Evolutionary conservation across 2,113 vertebrate genomes (phyloP), one percentile per base, ranked within the genome.

Genomic region (Gnathonemus longibarbis): DNA sequence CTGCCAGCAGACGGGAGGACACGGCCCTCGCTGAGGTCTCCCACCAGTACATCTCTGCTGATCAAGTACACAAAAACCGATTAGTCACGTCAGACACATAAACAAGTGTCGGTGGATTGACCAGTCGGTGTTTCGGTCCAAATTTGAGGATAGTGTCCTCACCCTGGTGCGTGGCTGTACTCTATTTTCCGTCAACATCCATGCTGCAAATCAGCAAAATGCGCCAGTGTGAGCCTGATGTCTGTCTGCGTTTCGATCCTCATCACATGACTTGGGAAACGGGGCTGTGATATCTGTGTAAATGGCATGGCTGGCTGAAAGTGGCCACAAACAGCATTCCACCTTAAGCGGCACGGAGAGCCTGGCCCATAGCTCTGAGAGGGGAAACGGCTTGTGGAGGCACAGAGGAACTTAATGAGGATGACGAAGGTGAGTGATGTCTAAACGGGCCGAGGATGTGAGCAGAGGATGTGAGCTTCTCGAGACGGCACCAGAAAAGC

Each of bases 31-130:
- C 62, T 11, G 10, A 31, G 27, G 27, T 4, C 9, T 31, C 62
- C 62, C n/a, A 11, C n/a, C 62, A 9, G 62, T 13, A 10, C 62
- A 31, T 70, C 90, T 90, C 92, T 91, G 93, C 91, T 91, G 83
- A 92, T 92, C 35, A 39, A 19, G 15, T 80, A 80, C 35, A 39
- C 35, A 80, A 80, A 77, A 80, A 19, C 15, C 15, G 1, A 39
- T 35, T 15, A 19, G 35, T 77, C 74, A 39, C 74, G 0, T 42
- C 74, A 80, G 35, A 70, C 62, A 31, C 3, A 3, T 39, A 77
- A 35, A 77, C 70, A 77, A 77, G 15, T 42, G 17, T 19, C 74
- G 6, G 35, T 27, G n/a, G 62, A 13, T 70, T 31, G 10, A 11
- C n/a, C 62, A 80, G 31, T 80, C 7, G 0, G 35, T 80, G 74